phyloP scores from a whole-genome alignment of 2,888 invertebrate genomes.

The Salticus scenicus region DNA sequence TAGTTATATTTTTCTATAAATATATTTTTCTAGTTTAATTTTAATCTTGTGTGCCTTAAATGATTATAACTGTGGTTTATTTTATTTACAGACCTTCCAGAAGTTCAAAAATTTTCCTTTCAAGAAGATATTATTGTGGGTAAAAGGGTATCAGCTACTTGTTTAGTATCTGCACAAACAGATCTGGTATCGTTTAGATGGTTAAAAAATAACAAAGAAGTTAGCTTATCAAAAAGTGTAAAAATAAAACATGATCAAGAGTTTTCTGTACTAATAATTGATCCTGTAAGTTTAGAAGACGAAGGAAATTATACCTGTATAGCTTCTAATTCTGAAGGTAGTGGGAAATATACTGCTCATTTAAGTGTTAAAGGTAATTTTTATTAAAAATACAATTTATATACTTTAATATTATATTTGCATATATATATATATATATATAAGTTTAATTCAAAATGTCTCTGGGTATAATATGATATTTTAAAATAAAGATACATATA shows the following conservation, averaged over 20 bases:
- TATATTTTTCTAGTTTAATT: too few relatives aligned
- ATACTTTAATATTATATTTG: too few relatives aligned
- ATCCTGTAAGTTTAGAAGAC: background rate
- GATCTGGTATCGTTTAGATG: constrained; percentile 6
- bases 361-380: constrained; percentile 14
- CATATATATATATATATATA: too few relatives aligned
- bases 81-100: constrained; percentile 33
- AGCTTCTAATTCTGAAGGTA: background rate
- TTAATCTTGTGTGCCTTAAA: too few relatives aligned
- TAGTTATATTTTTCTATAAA: too few relatives aligned
- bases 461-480: too few relatives aligned
- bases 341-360: background rate
- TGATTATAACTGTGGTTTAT: too few relatives aligned
- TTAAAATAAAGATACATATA: too few relatives aligned
- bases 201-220: constrained; percentile 26
- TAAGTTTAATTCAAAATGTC: too few relatives aligned
- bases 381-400: too few relatives aligned
- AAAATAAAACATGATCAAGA: constrained; percentile 31
- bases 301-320: constrained; percentile 13
- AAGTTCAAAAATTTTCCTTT: constrained; percentile 49
- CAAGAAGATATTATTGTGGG: constrained; percentile 40
- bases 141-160: constrained; percentile 21
- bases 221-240: background rate
- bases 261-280: constrained; percentile 35
- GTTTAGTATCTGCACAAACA: constrained; percentile 1